Conservation (phyloP, 2,797 vertebrate genomes). For the Epinephelus malabaricus region DNA sequence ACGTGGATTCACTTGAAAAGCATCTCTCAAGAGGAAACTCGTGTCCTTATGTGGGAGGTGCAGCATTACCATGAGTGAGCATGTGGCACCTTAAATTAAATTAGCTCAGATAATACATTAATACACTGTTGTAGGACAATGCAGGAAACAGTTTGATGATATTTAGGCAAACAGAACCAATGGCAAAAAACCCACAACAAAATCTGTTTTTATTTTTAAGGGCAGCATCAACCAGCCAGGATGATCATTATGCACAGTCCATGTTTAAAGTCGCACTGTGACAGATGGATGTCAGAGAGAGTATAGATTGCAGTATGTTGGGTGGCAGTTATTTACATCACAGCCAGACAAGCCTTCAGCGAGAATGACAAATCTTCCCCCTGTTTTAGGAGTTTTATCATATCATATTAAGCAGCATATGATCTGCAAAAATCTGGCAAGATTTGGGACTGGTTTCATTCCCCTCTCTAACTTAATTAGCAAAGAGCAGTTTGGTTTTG, state of each 20-base stretch:
- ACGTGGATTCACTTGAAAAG: constrained; percentile 42
- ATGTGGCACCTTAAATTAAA: constrained; percentile 39
- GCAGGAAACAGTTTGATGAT: background rate
- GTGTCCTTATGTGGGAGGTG: constrained; percentile 46
- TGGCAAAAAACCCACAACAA: background rate
- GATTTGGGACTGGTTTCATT: background rate
- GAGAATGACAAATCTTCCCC: background rate
- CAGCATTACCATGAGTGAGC: constrained; percentile 27
- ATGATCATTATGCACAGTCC: background rate
- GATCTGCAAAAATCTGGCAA: background rate
- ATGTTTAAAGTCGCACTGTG: background rate
- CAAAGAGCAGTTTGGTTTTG: background rate
- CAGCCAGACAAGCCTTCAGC: background rate
- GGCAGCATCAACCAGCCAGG: background rate
- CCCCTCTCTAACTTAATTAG: background rate
- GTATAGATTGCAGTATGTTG: background rate
- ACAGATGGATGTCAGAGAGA: background rate
- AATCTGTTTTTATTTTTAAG: background rate
- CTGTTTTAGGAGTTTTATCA: background rate
- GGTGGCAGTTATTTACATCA: background rate
- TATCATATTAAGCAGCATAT: background rate
- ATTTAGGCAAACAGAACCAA: background rate
- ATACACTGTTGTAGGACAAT: constrained; percentile 8
- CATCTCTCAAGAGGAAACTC: constrained; percentile 48
- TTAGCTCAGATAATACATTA: constrained; percentile 26